phyloP scores from a whole-genome alignment of 2,888 invertebrate genomes.

The Steromphala cineraria region DNA sequence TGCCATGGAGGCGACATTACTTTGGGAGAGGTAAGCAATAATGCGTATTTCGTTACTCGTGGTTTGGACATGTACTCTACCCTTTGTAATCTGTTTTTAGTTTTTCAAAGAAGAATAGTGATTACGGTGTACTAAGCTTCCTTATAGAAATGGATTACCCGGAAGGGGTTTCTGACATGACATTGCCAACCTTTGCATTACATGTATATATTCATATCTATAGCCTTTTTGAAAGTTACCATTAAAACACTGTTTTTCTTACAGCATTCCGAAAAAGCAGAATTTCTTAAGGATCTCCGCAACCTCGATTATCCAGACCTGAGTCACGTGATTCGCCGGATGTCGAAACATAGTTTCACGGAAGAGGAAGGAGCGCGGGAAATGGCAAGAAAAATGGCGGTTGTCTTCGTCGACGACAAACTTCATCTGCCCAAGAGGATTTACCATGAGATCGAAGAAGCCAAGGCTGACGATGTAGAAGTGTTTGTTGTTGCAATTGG shows the following conservation, averaged over 20 bases:
- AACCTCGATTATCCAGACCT: conserved; percentile 31
- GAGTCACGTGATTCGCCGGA: conserved; percentile 43
- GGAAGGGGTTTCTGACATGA: no score
- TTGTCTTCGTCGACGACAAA: conserved; percentile 57
- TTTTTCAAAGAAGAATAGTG: no score
- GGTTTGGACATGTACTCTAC: no score
- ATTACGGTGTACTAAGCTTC: no score
- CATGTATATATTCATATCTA: no score
- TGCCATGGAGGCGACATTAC: conserved; percentile 53
- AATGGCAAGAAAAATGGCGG: conserved; percentile 53
- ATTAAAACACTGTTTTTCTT: no score
- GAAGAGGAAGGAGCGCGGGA: conserved; percentile 42
- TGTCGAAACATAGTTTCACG: conserved; percentile 43
- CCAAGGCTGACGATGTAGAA: conserved; percentile 38
- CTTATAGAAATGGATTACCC: no score
- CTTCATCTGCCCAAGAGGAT: conserved; percentile 38
- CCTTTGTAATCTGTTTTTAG: no score
- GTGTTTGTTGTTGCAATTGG: conserved; percentile 53
- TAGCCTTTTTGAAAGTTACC: no score
- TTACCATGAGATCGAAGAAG: conserved; percentile 36
- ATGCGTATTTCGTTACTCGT: no score
- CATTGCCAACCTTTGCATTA: no score
- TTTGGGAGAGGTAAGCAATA: conserved; percentile 30
- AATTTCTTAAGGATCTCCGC: conserved; percentile 35
- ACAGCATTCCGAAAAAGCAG: conserved; percentile 23